A percentile compares a stretch with the other conserved stretches of the same genome.
phyloP scores from a whole-genome alignment of 2,888 invertebrate species.

The Agelastica alni region DNA sequence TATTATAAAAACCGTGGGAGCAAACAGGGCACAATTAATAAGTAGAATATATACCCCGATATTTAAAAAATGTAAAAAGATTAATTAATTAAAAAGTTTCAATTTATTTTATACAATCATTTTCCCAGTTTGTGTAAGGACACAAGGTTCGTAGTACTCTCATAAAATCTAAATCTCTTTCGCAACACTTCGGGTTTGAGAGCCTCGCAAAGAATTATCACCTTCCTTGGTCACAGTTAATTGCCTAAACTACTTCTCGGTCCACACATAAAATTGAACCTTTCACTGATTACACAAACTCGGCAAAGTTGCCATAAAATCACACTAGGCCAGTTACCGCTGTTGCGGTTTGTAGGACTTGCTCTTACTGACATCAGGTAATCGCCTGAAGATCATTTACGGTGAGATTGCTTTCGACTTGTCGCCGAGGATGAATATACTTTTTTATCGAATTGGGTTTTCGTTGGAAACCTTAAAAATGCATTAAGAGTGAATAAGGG shows the following conservation, averaged over 20 bases:
- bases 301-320: conserved; percentile 16
- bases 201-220: conserved; percentile 17
- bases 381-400: conserved; percentile 2
- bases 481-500: no score
- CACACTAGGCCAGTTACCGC: conserved; percentile 9
- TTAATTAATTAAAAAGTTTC: no score
- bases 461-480: no score
- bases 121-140: no score
- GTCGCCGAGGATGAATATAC: not conserved
- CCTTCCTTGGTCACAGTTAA: conserved; percentile 17
- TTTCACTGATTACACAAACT: conserved; percentile 23
- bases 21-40: no score
- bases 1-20: no score
- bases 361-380: conserved; percentile 6
- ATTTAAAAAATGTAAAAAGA: no score
- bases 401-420: conserved; percentile 4
- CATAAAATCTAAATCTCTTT: no score
- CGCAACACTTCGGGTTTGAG: conserved; percentile 6
- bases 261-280: conserved; percentile 25
- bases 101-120: no score
- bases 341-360: conserved; percentile 15
- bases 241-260: conserved; percentile 18
- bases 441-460: not conserved
- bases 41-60: no score
- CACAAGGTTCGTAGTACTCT: no score